phyloP scores from a whole-genome alignment of 2,113 vertebrate genomes.

The Myotis brandtii region DNA sequence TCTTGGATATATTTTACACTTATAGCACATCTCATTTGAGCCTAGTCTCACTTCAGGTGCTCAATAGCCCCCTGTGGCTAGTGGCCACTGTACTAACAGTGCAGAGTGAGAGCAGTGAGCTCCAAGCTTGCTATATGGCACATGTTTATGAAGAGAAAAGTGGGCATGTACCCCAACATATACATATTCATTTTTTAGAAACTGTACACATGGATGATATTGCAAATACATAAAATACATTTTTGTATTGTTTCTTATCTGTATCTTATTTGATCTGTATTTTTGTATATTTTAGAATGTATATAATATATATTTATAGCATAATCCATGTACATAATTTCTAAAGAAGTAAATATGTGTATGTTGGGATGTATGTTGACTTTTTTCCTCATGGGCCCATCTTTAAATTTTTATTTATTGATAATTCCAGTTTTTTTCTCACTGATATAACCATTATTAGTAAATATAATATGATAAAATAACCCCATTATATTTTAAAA shows the following conservation, averaged over 20 bases:
- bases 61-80: background rate
- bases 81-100: background rate
- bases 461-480: constrained; percentile 24
- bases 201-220: background rate
- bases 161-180: background rate
- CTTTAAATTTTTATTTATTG: constrained; percentile 8
- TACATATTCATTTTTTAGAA: background rate
- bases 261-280: background rate
- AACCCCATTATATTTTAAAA: constrained; percentile 8
- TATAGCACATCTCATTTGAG: background rate
- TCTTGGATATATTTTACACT: background rate
- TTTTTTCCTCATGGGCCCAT: background rate
- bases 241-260: background rate
- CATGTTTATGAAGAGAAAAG: background rate
- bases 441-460: background rate
- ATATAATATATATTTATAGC: background rate
- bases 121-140: background rate
- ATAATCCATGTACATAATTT: background rate
- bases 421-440: background rate
- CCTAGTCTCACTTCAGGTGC: background rate
- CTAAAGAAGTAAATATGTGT: background rate
- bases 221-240: background rate
- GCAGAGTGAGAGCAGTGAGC: background rate
- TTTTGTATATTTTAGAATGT: background rate
- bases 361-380: background rate